Conservation (phyloP, 2,888 invertebrate genomes). For the Theristus sp. region DNA sequence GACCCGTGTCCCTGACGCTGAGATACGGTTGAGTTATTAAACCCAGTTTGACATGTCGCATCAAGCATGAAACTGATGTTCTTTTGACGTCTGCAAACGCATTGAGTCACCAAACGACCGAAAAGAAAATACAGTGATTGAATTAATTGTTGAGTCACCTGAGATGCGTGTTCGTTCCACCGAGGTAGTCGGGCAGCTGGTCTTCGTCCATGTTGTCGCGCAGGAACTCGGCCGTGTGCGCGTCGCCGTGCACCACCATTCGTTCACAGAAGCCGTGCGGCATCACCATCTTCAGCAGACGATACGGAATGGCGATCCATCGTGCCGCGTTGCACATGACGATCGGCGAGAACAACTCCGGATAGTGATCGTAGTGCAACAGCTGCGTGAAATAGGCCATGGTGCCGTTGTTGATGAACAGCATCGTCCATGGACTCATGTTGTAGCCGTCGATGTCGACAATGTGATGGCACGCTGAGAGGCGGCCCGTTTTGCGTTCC, state of each 20-base stretch:
- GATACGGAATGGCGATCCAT: slow-evolving; percentile 27
- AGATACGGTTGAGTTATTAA: too few species aligned
- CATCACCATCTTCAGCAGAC: slow-evolving; percentile 17
- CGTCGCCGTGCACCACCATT: not conserved
- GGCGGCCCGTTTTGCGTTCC: slow-evolving; percentile 20
- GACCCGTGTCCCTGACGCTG: too few species aligned
- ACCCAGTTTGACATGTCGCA: too few species aligned
- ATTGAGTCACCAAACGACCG: too few species aligned
- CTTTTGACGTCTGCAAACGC: too few species aligned
- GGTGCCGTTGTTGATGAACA: slow-evolving; percentile 24
- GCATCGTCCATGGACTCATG: slow-evolving; percentile 26
- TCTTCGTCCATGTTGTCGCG: not conserved
- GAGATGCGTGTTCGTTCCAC: not conserved
- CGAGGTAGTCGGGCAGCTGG: not conserved
- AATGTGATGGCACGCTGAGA: slow-evolving; percentile 21
- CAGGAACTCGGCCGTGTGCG: not conserved
- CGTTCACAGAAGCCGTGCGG: slow-evolving; percentile 25
- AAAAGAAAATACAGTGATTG: too few species aligned
- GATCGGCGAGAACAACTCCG: slow-evolving; percentile 13
- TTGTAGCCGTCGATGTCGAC: slow-evolving; percentile 22
- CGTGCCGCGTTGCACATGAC: slow-evolving; percentile 25
- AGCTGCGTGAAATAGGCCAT: slow-evolving; percentile 25
- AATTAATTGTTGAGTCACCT: too few species aligned
- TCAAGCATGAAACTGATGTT: too few species aligned
- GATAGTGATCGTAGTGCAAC: slow-evolving; percentile 28